Evolutionary conservation across 1,140 invertebrate genomes (phyloP).

Genomic region (Periplaneta americana): DNA sequence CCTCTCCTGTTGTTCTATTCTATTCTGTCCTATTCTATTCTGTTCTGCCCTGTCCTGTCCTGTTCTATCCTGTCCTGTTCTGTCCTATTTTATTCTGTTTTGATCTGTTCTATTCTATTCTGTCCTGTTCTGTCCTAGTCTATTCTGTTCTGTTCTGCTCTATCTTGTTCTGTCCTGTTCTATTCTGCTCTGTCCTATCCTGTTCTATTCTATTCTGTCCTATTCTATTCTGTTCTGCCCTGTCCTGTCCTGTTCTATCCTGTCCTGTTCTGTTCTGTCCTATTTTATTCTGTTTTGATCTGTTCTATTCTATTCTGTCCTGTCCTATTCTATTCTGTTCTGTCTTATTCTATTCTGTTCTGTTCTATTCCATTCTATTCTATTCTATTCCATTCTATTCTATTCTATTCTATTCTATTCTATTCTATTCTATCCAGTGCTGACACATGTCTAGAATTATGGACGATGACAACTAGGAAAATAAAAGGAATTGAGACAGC

Average conservation of each 20-base stretch:
- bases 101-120: slow-evolving; percentile 22
- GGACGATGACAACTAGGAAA: too few relatives aligned
- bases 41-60: slow-evolving; percentile 21
- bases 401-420: background rate
- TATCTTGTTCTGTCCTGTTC: slow-evolving; percentile 22
- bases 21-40: slow-evolving; percentile 22
- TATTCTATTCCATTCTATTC: background rate
- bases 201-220: slow-evolving; percentile 19
- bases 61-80: slow-evolving; percentile 23
- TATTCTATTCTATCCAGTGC: background rate
- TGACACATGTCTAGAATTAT: too few relatives aligned
- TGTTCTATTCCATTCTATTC: background rate
- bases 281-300: slow-evolving; percentile 22
- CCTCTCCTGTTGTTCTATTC: slow-evolving; percentile 14
- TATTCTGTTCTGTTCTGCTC: slow-evolving; percentile 22
- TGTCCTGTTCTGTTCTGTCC: slow-evolving; percentile 22
- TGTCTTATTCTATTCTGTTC: background rate
- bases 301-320: slow-evolving; percentile 27
- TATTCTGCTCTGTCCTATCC: slow-evolving; percentile 23
- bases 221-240: slow-evolving; percentile 23
- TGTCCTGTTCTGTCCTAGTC: slow-evolving; percentile 21
- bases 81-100: slow-evolving; percentile 23
- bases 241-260: slow-evolving; percentile 23
- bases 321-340: slow-evolving; percentile 31
- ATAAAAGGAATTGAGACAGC: too few relatives aligned